Evolutionary conservation across 2,113 vertebrate species (phyloP), one percentile per base, ranked within the genome.

Genomic region (Euleptes europaea): DNA sequence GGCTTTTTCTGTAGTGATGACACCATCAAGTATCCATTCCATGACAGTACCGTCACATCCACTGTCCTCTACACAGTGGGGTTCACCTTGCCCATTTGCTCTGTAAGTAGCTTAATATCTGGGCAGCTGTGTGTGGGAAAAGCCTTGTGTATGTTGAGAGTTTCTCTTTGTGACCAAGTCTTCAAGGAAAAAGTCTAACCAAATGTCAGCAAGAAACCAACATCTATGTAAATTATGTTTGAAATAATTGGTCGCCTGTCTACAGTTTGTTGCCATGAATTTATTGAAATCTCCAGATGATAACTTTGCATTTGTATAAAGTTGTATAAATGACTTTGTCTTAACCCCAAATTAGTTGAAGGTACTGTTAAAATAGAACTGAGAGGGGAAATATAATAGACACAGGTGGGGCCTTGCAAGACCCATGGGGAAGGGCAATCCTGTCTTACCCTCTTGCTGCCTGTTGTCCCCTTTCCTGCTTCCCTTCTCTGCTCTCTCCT

Each of bases 1-100:
- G 98, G 99, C 97, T 98, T 99, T 99, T 99, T 98, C 98, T 99
- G 99, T 99, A 97, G 95, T 92, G 99, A 99, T 95, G 98, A 97
- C 94, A 98, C 96, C 98, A 98, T 99, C 98, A 96, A 94, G 95
- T 99, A 99, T 94, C 98, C 97, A 82, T 99, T 98, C 98, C 98
- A 98, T 97, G 87, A 92, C 94, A 96, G 98, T 97, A 99, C 98
- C 88, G 23, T 99, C 97, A 96, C 97, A 95, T 95, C 97, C 96
- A 97, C 96, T 87, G 96, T 98, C 94, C 98, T 99, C 93, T 97
- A 95, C 97, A 94, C 97, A 90, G 96, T 99, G 97, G 99, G 99
- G 96, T 97, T 99, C 96, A 93, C 95, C 90, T 95, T 99, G 95
- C 98, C 98, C 95, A 97, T 99, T 96, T 97, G 94, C 93, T 98